Evolutionary conservation across 2,113 vertebrate genomes (phyloP).

Genomic region (Calidris pygmaea): DNA sequence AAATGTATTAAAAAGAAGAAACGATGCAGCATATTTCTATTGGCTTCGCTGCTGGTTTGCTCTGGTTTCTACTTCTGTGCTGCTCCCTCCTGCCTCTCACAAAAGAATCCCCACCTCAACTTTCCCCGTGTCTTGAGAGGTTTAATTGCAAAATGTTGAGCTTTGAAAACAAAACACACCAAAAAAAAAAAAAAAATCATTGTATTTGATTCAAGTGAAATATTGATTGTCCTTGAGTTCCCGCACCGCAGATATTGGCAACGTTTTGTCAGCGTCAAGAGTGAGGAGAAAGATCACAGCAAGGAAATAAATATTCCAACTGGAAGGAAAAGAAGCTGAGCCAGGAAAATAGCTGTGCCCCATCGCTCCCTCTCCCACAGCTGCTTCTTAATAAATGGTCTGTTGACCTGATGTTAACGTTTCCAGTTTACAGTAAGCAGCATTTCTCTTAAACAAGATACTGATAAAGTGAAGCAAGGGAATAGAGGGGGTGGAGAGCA

Average conservation of each 20-base stretch:
- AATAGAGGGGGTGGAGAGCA: slow-evolving; percentile 46
- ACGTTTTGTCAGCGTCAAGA: slow-evolving; percentile 32
- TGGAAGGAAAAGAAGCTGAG: slow-evolving; percentile 25
- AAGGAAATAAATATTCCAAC: slow-evolving; percentile 58
- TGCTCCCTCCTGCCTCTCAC: neutral
- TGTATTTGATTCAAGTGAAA: slow-evolving; percentile 51
- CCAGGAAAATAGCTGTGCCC: neutral
- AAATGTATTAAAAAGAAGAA: slow-evolving; percentile 61
- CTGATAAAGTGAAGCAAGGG: slow-evolving; percentile 21
- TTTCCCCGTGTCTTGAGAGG: neutral
- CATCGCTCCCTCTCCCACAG: slow-evolving; percentile 24
- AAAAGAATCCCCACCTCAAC: neutral
- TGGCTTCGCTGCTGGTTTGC: slow-evolving; percentile 7
- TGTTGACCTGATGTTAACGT: slow-evolving; percentile 43
- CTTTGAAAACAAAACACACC: slow-evolving; percentile 44
- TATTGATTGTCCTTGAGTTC: slow-evolving; percentile 60
- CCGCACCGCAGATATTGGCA: slow-evolving; percentile 37
- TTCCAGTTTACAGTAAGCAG: slow-evolving; percentile 38
- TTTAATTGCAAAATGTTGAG: slow-evolving; percentile 51
- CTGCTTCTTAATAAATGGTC: slow-evolving; percentile 34
- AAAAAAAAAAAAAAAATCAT: neutral
- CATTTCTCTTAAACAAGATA: slow-evolving; percentile 37
- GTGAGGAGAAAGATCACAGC: slow-evolving; percentile 37
- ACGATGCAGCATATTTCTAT: neutral
- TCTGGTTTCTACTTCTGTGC: slow-evolving; percentile 33